Base-by-base conservation (phyloP, 2,797 vertebrate species). In the Acanthurus tractus region DNA sequence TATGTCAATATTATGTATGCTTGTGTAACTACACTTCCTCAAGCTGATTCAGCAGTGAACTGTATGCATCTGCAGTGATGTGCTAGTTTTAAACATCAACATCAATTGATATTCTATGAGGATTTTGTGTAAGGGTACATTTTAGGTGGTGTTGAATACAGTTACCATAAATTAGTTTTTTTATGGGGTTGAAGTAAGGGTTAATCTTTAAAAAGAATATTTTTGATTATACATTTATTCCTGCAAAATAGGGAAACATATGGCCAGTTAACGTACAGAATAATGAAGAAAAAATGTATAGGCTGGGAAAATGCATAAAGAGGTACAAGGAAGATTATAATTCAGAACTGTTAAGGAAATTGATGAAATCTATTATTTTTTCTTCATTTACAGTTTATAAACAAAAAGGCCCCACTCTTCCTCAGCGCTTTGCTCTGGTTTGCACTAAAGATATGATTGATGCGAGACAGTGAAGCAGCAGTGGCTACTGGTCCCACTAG, bases 371-470 rank as follows among this genome's bases (percentile, higher is more conserved):
- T 23, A 48, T 57, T 23, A n/a, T 46, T 76, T 69, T 18, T 71
- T 53, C 52, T 56, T 20, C 66, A 70, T 23, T 20, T 29, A 70
- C 3, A 58, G 40, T 70, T 76, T 17, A 34, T 42, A 49, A 66
- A n/a, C n/a, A n/a, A 62, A 59, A 46, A 3, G 3, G 14, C 53
- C 5, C 48, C 3, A 45, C 9, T 55, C 40, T 25, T 78, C 55
- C 64, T 72, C 40, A 38, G 52, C 49, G 50, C 74, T 78, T 72
- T 74, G 46, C 63, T 53, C 7, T 73, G 68, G 63, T 70, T 88
- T 76, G 48, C 58, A 79, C 65, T 84, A 78, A 63, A 44, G 65
- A 48, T 52, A 79, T 88, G 88, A 93, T 65, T 85, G 88, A 92
- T 92, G 77, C 40, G 40, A 79, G 40, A 78, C 70, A 46, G 61